Percentiles rank a stretch among this genome's conserved stretches.
Evolutionary conservation across 1,140 invertebrate species (phyloP).

Genomic region (Hyphantria cunea): DNA sequence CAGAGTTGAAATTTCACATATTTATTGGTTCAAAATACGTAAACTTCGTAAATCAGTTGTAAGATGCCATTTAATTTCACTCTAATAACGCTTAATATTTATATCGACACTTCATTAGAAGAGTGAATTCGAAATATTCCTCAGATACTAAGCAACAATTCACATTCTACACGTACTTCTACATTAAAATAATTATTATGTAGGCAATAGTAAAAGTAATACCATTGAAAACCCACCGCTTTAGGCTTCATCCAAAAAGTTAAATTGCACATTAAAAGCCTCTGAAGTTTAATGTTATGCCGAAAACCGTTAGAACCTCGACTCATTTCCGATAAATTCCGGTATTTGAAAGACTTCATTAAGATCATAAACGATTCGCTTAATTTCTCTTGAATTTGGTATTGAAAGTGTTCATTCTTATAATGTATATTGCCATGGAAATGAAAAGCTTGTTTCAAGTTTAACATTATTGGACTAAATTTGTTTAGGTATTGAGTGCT

Average conservation of each 20-base stretch:
- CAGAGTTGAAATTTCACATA: too few relatives aligned
- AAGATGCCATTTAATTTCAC: too few relatives aligned
- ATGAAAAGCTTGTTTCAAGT: neutral
- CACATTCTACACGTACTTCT: neutral
- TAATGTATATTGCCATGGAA: slow-evolving; percentile 1
- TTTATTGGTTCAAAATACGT: too few relatives aligned
- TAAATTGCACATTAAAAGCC: slow-evolving; percentile 50
- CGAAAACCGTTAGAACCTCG: slow-evolving; percentile 36
- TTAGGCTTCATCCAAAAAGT: slow-evolving; percentile 33
- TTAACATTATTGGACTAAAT: neutral
- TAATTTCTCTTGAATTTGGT: slow-evolving; percentile 38
- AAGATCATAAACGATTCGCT: slow-evolving; percentile 45
- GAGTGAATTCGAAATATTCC: too few relatives aligned
- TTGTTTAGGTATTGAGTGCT: too few relatives aligned
- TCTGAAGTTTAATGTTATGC: slow-evolving; percentile 43
- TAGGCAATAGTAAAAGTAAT: slow-evolving; percentile 7
- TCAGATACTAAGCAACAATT: too few relatives aligned
- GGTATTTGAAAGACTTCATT: slow-evolving; percentile 46
- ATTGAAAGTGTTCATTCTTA: slow-evolving; percentile 23
- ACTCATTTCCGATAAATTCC: slow-evolving; percentile 47
- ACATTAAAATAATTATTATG: neutral
- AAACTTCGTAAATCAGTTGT: too few relatives aligned
- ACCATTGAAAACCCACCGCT: slow-evolving; percentile 18
- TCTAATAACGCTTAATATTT: too few relatives aligned
- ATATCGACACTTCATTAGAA: too few relatives aligned